Evolutionary conservation across 1,140 invertebrate species (phyloP), one percentile per base, ranked within the genome.

Genomic region (Tyrophagus putrescentiae): DNA sequence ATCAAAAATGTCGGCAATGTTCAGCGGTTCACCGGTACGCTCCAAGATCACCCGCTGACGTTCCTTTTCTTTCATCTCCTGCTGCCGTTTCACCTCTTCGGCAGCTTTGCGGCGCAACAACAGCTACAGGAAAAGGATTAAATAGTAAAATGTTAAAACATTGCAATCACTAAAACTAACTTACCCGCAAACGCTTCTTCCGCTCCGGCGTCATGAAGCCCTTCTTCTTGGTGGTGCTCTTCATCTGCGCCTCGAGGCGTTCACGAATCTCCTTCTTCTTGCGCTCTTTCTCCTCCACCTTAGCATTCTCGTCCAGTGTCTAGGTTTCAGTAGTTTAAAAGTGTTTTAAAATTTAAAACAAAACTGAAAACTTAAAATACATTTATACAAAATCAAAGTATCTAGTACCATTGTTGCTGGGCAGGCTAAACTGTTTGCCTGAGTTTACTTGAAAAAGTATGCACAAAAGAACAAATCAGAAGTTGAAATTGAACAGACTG

Each of bases 181-280:
- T 79, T 73, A 89, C 87, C 80, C 89, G 84, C 71, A 93, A 85
- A 76, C 92, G 92, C 85, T 92, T 92, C 84, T 93, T 93, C 73
- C 89, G 87, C 76, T 92, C 88, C 66, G 89, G 89, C 71, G 88
- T 93, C 89, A 93, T 92, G 83, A 93, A 93, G 83, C 88, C 88
- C 77, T 92, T 92, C 82, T 93, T 92, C 62, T 91, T 91, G 78
- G 70, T 69, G 57, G 92, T 91, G 72, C 85, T 85, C 73, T 88
- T 89, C 73, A 87, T 88, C 74, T 86, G 85, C 74, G 90, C 87
- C 76, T 92, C 88, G 78, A 93, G 85, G 71, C 88, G 85, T 78
- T 87, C 87, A 74, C 88, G 84, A 74, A 92, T 87, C 76, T 93
- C 87, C 27, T 33, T 50, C 36, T 66, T 67, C 57, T 66, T 66